Percentiles rank a stretch among this genome's conserved stretches.
phyloP scores from a whole-genome alignment of 1,140 invertebrate species.

The Papilio xuthus region DNA sequence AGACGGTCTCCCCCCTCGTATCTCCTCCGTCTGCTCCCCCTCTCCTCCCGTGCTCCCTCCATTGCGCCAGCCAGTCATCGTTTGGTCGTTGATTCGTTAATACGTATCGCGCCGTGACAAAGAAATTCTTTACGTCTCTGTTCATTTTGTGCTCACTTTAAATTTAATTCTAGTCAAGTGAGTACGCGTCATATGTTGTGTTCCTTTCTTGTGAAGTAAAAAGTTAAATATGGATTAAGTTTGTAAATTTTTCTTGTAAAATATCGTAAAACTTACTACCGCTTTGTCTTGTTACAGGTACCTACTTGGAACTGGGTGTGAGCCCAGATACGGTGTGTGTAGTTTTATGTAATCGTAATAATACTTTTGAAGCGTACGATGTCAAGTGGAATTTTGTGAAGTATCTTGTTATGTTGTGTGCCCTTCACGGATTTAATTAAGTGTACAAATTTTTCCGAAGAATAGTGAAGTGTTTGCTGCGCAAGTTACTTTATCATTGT shows the following conservation, averaged over 20 bases:
- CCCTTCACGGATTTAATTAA: slow-evolving; percentile 56
- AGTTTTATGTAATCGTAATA: slow-evolving; percentile 76
- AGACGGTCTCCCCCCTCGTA: slow-evolving; percentile 76
- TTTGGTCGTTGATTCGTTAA: slow-evolving; percentile 53
- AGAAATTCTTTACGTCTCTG: slow-evolving; percentile 71
- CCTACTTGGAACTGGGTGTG: slow-evolving; percentile 77
- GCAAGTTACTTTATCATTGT: slow-evolving; percentile 55
- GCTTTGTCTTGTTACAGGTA: slow-evolving; percentile 81
- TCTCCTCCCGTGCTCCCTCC: slow-evolving; percentile 55
- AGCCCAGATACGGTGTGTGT: slow-evolving; percentile 77
- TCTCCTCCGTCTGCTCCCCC: slow-evolving; percentile 71
- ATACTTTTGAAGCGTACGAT: slow-evolving; percentile 67
- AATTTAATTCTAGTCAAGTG: slow-evolving; percentile 59
- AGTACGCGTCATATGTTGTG: slow-evolving; percentile 53
- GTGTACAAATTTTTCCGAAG: slow-evolving; percentile 51
- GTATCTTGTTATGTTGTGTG: slow-evolving; percentile 48
- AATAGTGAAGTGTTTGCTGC: slow-evolving; percentile 67
- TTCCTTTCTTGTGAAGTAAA: slow-evolving; percentile 36
- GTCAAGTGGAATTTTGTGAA: slow-evolving; percentile 59
- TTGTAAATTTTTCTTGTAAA: slow-evolving; percentile 35
- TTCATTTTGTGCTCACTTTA: slow-evolving; percentile 65
- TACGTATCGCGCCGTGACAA: slow-evolving; percentile 48
- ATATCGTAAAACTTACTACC: slow-evolving; percentile 63
- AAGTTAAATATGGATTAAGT: background rate
- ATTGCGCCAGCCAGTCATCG: slow-evolving; percentile 74